Evolutionary conservation across 2,113 vertebrate species (phyloP), one percentile per base, ranked within the genome.

Genomic region (Alligator mississippiensis): DNA sequence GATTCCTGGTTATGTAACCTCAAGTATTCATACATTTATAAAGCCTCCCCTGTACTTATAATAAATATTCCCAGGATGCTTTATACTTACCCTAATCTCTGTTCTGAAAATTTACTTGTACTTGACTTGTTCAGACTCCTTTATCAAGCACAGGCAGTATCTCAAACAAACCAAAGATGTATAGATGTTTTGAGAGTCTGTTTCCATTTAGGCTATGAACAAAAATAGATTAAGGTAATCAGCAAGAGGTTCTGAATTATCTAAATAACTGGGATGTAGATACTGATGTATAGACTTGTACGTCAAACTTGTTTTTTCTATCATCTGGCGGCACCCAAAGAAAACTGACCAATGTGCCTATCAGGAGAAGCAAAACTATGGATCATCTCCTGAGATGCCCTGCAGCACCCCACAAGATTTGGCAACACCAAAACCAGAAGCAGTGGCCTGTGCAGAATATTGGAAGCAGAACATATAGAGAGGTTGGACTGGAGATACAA

Each of bases 101-200:
- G 83, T 76, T 94, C 94, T 95, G 90, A 92, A 47, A 47, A 94
- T 81, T 19, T 61, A 92, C 96, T 80, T 88, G 75, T 64, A 47
- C 47, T 47, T 47, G 47, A 47, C 8, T 47, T 93, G 63, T 54
- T 58, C 34, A 90, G 75, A 60, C 54, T 75, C 83, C 60, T 54
- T 55, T 80, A 70, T 58, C 95, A 95, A 95, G 77, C 95, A 94
- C 80, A 79, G 74, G 82, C 82, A 11, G 70, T 74, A 75, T 38
- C 75, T 85, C 0, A 0, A 93, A 77, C 13, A 62, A 17, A 64
- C 3, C 30, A 59, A 34, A 90, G 93, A 14, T 13, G 47, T 47
- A 47, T 47, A 47, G 47, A 47, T 47, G 47, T 47, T 47, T 47
- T 47, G 47, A 47, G 47, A 47, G 47, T 47, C 47, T 47, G 47